Evolutionary conservation across 2,113 vertebrate genomes (phyloP).

Genomic region (Carassius carassius): DNA sequence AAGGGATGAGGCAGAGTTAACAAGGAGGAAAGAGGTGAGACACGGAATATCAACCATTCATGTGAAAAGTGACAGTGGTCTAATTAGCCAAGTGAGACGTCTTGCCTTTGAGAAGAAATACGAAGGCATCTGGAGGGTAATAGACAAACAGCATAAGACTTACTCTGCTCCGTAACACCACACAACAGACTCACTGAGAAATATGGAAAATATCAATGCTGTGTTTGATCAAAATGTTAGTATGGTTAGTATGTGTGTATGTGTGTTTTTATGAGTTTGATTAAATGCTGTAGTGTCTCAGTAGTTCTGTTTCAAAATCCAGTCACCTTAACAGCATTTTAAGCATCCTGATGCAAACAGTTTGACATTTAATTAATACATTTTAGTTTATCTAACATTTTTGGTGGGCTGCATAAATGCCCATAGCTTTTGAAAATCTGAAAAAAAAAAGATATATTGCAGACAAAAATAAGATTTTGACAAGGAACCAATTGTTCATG

Average conservation of each 20-base stretch:
- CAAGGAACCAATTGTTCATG: neutral
- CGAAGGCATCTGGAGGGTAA: slow-evolving; percentile 78
- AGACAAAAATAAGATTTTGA: neutral
- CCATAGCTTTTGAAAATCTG: neutral
- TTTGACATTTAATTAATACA: neutral
- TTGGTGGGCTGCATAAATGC: neutral
- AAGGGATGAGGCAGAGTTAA: slow-evolving; percentile 15
- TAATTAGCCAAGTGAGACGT: slow-evolving; percentile 59
- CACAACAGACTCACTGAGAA: slow-evolving; percentile 61
- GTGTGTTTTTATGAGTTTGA: neutral
- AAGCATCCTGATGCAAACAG: neutral
- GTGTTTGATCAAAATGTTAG: neutral
- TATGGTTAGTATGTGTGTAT: neutral
- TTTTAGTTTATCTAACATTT: neutral
- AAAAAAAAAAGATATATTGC: neutral
- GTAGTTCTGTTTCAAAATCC: neutral
- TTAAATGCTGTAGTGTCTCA: neutral
- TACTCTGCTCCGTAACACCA: slow-evolving; percentile 30
- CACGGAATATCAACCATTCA: slow-evolving; percentile 34
- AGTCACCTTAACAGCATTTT: neutral
- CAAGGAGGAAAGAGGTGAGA: slow-evolving; percentile 18
- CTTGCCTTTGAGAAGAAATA: slow-evolving; percentile 82
- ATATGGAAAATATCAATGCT: slow-evolving; percentile 54
- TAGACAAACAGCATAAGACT: slow-evolving; percentile 65
- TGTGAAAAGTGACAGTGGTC: slow-evolving; percentile 38